Evolutionary conservation across 2,888 invertebrate genomes (phyloP), one percentile per base, ranked within the genome.

Genomic region (Cephus spinipes): DNA sequence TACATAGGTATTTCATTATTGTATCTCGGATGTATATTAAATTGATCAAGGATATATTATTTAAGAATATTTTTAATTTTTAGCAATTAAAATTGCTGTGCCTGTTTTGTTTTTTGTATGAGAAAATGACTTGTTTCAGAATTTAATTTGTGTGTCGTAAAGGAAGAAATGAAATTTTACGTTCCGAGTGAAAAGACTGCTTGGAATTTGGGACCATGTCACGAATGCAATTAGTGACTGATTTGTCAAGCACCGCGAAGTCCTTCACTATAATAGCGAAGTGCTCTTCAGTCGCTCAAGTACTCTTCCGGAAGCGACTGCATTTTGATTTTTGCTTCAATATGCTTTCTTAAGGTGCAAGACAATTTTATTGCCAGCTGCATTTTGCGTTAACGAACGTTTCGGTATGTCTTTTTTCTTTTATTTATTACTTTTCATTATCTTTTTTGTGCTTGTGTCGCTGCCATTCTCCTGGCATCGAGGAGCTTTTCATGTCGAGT

Each of bases 191-290:
- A 89, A 88, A 86, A 85, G 34, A 12, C 83, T 83, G 86, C 87
- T 89, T 89, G 90, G 89, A 88, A 88, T 88, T 87, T 84, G 86
- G 87, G 89, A 85, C 88, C 87, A 87, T 90, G 90, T 91, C 91
- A 90, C 91, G 90, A 90, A 91, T 87, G 90, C 91, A 91, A 91
- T 91, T 91, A 91, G 91, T 91, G 91, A 90, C 84, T 88, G 90
- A 91, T 90, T 90, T 87, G 89, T 90, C 88, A 85, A 91, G 90
- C 85, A 87, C 89, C 83, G 85, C 83, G 79, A 85, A 85, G 85
- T 84, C 86, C 86, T 89, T 84, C 82, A 86, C 83, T 86, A 82
- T 86, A 85, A 85, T 84, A 84, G 87, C 87, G 82, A 84, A 90
- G 90, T 85, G 87, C 86, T 82, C 88, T 90, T 84, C 83, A 89